phyloP scores from a whole-genome alignment of 2,113 vertebrate genomes.

The Orientallactaga bullata region DNA sequence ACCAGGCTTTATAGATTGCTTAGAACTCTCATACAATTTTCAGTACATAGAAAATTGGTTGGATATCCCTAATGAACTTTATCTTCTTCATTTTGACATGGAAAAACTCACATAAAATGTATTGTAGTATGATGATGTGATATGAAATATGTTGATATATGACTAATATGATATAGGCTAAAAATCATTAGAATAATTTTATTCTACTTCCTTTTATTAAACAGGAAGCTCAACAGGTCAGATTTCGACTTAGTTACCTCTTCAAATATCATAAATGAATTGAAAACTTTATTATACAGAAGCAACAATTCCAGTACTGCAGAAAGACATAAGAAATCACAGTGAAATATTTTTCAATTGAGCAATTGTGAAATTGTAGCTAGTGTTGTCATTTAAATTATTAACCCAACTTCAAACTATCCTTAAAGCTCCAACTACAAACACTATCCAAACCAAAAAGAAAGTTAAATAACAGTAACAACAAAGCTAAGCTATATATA shows the following conservation, averaged over 20 bases:
- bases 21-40: background rate
- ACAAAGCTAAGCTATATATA: conserved; percentile 39
- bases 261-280: background rate
- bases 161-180: background rate
- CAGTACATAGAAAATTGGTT: background rate
- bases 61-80: background rate
- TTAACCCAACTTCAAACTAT: conserved; percentile 44
- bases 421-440: background rate
- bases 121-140: background rate
- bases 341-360: conserved; percentile 29
- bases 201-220: conserved; percentile 35
- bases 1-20: background rate
- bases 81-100: background rate
- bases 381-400: conserved; percentile 30
- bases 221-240: background rate
- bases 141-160: background rate
- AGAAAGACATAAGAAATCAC: conserved; percentile 33
- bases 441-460: conserved; percentile 1
- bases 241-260: conserved; percentile 2
- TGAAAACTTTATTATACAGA: background rate
- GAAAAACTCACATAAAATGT: background rate
- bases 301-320: conserved; percentile 22
- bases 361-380: conserved; percentile 37
- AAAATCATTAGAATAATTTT: background rate
- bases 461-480: conserved; percentile 21